A percentile compares a stretch with the other conserved stretches of the same genome.
phyloP scores from a whole-genome alignment of 2,888 invertebrate species.

The Hedya salicella region DNA sequence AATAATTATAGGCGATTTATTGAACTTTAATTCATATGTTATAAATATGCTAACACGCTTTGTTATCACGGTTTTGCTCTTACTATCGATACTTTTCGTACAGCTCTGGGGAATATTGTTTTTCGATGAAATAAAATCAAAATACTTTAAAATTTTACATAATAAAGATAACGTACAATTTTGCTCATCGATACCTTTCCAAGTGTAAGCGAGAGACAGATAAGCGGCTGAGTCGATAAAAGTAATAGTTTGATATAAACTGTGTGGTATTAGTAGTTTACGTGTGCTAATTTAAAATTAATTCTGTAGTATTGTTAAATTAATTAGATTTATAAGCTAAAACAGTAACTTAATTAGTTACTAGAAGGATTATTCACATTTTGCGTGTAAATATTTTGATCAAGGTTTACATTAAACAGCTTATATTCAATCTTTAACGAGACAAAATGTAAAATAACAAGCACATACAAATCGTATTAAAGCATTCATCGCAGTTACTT shows the following conservation, averaged over 20 bases:
- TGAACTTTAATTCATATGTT: conserved; percentile 17
- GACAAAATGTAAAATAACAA: conserved; percentile 1
- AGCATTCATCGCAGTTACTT: conserved; percentile 31
- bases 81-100: background rate
- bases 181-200: too few species aligned
- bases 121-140: too few species aligned
- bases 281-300: background rate
- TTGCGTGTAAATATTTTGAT: background rate
- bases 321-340: background rate
- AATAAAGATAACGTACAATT: too few species aligned
- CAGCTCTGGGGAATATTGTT: background rate
- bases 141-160: too few species aligned
- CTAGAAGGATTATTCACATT: background rate
- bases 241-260: too few species aligned
- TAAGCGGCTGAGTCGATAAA: too few species aligned
- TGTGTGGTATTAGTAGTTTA: too few species aligned
- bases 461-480: conserved; percentile 6
- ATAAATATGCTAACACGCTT: conserved; percentile 3
- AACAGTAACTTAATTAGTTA: background rate
- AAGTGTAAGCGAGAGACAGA: too few species aligned
- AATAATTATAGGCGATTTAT: conserved; percentile 37
- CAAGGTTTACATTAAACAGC: background rate
- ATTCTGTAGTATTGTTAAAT: background rate
- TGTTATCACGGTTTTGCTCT: background rate
- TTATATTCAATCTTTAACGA: background rate